Conservation (phyloP, 1,140 invertebrate genomes). For the Drosophila chauvacae region DNA sequence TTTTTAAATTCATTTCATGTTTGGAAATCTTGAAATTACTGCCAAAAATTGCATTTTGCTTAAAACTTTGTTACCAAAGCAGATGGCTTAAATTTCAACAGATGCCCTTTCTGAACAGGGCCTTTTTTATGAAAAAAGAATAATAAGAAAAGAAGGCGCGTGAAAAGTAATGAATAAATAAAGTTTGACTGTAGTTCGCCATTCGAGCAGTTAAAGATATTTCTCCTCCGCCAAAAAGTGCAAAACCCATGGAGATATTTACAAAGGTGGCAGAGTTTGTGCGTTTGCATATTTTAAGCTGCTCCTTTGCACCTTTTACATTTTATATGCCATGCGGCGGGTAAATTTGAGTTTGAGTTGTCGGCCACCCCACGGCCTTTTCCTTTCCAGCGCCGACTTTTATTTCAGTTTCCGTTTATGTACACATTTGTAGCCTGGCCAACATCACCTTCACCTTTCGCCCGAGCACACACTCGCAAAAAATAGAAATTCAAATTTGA, state of each 20-base stretch:
- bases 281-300: conserved; percentile 61
- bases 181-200: conserved; percentile 48
- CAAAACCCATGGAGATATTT: conserved; percentile 20
- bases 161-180: conserved; percentile 75
- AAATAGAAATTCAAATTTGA: not conserved
- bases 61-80: not conserved
- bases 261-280: conserved; percentile 14
- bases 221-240: conserved; percentile 16
- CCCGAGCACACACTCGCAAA: conserved; percentile 26
- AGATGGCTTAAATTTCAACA: conserved; percentile 1
- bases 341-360: conserved; percentile 67
- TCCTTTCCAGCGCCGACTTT: conserved; percentile 51
- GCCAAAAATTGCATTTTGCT: not conserved
- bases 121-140: conserved; percentile 18
- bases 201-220: conserved; percentile 57
- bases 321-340: conserved; percentile 56
- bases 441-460: conserved; percentile 77
- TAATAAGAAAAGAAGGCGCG: conserved; percentile 27
- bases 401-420: conserved; percentile 79
- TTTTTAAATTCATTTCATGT: too few relatives aligned
- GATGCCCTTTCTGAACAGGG: not conserved
- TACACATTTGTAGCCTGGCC: conserved; percentile 70
- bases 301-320: conserved; percentile 70
- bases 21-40: too few relatives aligned
- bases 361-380: conserved; percentile 31